Evolutionary conservation across 2,888 invertebrate genomes (phyloP), one percentile per base, ranked within the genome.

Genomic region (Caenorhabditis virilis): DNA sequence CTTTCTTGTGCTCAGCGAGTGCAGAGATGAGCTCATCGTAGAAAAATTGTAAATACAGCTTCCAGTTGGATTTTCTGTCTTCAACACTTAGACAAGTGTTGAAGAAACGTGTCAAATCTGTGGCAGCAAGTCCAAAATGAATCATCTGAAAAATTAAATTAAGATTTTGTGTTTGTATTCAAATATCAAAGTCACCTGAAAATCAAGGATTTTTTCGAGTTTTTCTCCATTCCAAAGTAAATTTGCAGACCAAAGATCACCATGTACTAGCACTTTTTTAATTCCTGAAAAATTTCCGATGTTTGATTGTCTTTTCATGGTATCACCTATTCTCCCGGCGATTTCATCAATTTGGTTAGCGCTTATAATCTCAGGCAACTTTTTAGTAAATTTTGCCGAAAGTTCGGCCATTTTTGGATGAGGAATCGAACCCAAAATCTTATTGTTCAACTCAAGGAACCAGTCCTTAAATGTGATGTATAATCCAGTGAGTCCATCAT

Each of bases 231-330:
- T 52, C 64, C 61, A 67, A 27, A 71, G 46, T 9, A 71, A 43
- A 43, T 71, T 71, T 4, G 61, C 60, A 7, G 71, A 47, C 71
- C 67, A 71, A 45, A 71, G 36, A 25, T 71, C 71, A 22, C 71
- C 71, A 45, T 71, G 71, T 20, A 55, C 62, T 5, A 67, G 36
- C 1, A 61, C 53, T 18, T 53, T 51, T 25, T 51, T 48, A 43
- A 68, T 68, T 48, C 59, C 68, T 48, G 20, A 47, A 36, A n/a
- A n/a, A n/a, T n/a, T n/a, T n/a, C n/a, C n/a, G n/a, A n/a, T n/a
- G n/a, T n/a, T n/a, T n/a, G 15, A 51, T 5, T 42, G 20, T n/a
- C 20, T n/a, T 16, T 9, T 39, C 39, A 9, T 9, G 6, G 16
- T 39, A 6, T 15, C 7, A 43, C 43, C 43, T 18, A 53, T 16